phyloP scores from a whole-genome alignment of 2,113 vertebrate genomes.

The Psettodes erumei region DNA sequence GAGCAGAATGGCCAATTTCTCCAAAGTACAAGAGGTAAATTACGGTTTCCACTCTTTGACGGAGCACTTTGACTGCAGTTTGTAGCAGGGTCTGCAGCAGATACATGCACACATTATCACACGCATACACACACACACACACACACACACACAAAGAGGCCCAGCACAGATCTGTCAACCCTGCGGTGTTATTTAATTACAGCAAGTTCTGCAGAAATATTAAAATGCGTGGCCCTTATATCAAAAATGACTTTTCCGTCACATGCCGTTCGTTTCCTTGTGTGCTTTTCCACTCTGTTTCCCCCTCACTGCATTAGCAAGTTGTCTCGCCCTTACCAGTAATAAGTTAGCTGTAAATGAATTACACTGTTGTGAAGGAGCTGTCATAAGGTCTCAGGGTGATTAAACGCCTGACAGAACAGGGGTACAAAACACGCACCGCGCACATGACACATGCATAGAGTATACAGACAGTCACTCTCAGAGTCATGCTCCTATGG shows the following conservation, averaged over 20 bases:
- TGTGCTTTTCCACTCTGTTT: background rate
- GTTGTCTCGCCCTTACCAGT: background rate
- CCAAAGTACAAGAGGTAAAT: conserved; percentile 22
- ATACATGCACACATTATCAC: background rate
- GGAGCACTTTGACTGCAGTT: background rate
- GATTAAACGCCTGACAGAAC: background rate
- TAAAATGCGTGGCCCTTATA: conserved; percentile 4
- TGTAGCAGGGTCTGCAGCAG: background rate
- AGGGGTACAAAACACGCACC: background rate
- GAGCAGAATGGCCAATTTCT: conserved; percentile 30
- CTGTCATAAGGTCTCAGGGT: background rate
- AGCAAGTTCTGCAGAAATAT: conserved; percentile 4
- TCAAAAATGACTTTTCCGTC: background rate
- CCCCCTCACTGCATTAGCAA: background rate
- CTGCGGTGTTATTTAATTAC: conserved; percentile 20
- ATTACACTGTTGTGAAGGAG: background rate
- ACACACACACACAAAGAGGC: background rate
- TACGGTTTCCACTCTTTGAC: background rate
- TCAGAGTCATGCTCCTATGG: background rate
- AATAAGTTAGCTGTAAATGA: background rate
- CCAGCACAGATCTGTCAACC: background rate
- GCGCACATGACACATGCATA: background rate
- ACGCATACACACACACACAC: background rate
- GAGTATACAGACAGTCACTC: background rate
- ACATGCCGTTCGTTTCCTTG: background rate